These are phyloP conservation scores for Otolemur crassicaudatus DNA, from an alignment of 2,797 vertebrate genomes.

Conservation along the genomic window DNA sequence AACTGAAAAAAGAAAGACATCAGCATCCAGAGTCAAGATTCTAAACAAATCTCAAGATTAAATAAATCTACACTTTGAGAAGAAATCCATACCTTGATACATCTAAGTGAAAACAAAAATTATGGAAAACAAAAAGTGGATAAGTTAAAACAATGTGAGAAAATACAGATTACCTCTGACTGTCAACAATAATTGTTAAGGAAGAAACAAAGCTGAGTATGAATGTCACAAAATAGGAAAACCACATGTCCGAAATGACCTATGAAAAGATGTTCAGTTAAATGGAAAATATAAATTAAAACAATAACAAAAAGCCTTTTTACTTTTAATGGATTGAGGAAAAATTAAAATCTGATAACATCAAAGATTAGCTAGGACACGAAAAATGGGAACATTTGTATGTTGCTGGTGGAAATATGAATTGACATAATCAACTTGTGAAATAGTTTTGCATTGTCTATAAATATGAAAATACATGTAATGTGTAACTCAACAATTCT, in stretches of 20 bases:
- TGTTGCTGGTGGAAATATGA: background rate
- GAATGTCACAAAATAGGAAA: background rate
- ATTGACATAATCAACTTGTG: background rate
- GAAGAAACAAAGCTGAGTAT: background rate
- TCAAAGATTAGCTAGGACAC: background rate
- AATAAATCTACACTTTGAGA: background rate
- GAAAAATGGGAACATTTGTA: background rate
- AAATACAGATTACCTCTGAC: background rate
- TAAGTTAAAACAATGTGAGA: background rate
- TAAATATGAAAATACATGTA: background rate
- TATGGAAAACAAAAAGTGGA: background rate
- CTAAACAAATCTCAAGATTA: background rate
- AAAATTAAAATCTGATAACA: background rate
- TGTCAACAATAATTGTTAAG: background rate
- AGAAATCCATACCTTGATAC: background rate
- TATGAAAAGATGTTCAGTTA: background rate
- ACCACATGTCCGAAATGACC: background rate
- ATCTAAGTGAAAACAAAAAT: background rate
- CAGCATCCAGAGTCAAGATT: background rate
- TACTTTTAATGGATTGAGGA: background rate
- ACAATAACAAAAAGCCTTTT: background rate
- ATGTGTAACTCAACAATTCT: background rate
- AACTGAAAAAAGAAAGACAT: background rate
- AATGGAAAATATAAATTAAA: background rate
- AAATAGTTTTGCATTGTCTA: background rate